Evolutionary conservation across 2,888 invertebrate genomes (phyloP), one percentile per base, ranked within the genome.

Genomic region (Julus scandinavius): DNA sequence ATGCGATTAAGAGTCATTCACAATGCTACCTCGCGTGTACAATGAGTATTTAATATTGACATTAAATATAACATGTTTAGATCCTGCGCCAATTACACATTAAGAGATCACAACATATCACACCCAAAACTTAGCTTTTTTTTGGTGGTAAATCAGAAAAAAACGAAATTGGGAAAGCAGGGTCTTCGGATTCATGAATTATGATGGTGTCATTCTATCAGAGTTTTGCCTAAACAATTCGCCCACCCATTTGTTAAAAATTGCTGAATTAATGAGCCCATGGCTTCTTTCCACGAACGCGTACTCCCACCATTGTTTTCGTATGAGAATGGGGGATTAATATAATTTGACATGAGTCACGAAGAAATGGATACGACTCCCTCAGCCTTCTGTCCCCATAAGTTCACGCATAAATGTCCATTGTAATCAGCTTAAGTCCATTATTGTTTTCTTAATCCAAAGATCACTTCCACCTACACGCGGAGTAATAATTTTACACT

Each of bases 301-400:
- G 20, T 29, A 41, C 41, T 84, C 84, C 45, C 84, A 84, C 84
- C 38, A 84, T 84, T 84, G 58, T 58, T 58, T 58, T 58, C 58
- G n/a, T 58, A 58, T n/a, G 58, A 58, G 58, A 58, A 58, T 58
- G 58, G 58, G 4, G 58, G 58, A 58, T 58, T 58, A 58, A 58
- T 58, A 58, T 58, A 58, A 58, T 58, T 58, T 58, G 58, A 58
- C 58, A 58, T 58, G 58, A 58, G 58, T 58, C 58, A 58, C 58
- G 58, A 58, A 58, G n/a, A 17, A n/a, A n/a, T 58, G 58, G 58
- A 58, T 58, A 58, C n/a, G 58, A 58, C 58, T 58, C 58, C 58
- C 58, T 17, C n/a, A 1, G 17, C 54, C 54, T 54, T 15, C 54
- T 54, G 54, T 54, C 54, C 54, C 54, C 41, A 45, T 58, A 58